phyloP scores from a whole-genome alignment of 2,797 vertebrate species.

The Amazona ochrocephala region DNA sequence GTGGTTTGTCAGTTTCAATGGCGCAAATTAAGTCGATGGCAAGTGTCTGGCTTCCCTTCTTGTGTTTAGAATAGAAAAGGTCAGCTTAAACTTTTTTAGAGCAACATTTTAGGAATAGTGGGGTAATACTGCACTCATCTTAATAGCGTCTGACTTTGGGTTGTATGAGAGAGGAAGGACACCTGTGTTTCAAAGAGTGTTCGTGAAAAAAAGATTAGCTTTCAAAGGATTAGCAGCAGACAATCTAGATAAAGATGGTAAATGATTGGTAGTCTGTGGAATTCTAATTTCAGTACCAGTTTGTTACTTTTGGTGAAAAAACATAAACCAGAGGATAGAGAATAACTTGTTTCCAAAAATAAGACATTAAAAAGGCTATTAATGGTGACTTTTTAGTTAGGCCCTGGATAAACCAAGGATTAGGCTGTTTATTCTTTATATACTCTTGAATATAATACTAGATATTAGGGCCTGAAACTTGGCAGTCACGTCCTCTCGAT shows the following conservation, averaged over 20 bases:
- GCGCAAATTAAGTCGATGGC: background rate
- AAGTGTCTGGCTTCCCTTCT: background rate
- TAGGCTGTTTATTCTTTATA: background rate
- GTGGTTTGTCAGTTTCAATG: background rate
- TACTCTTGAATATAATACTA: background rate
- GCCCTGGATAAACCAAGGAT: background rate
- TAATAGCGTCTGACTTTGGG: background rate
- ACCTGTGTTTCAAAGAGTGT: background rate
- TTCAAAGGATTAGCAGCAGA: background rate
- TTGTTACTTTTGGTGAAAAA: background rate
- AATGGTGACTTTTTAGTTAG: background rate
- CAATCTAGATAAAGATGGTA: background rate
- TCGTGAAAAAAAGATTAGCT: background rate
- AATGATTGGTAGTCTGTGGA: background rate
- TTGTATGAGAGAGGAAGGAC: background rate
- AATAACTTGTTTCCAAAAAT: background rate
- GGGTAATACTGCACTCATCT: background rate
- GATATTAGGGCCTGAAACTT: background rate
- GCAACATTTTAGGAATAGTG: background rate
- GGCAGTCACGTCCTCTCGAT: background rate
- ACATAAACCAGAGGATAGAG: background rate
- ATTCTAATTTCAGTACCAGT: background rate
- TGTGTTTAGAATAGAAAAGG: background rate
- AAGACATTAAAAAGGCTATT: background rate
- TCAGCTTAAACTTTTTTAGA: background rate